Conservation (phyloP, 2,797 vertebrate genomes). For the Sphenopsis melanotis region DNA sequence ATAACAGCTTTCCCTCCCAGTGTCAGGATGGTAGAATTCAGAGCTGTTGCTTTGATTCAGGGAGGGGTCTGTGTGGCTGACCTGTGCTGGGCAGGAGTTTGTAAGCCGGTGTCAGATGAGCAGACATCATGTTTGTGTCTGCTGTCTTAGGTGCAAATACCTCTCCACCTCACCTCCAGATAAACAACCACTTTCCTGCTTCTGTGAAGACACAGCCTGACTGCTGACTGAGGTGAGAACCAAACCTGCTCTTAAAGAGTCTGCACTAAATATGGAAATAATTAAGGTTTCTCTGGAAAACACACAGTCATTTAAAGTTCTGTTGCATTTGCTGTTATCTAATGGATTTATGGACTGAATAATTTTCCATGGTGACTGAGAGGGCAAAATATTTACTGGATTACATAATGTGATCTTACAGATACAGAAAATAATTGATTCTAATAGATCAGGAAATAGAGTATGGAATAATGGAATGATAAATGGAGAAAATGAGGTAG, state of each 20-base stretch:
- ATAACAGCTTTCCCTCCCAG: rapidly evolving
- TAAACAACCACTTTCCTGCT: rapidly evolving
- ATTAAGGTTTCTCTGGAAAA: neutral
- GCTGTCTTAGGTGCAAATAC: neutral
- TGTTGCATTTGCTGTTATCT: neutral
- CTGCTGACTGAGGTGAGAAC: neutral
- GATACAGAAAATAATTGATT: neutral
- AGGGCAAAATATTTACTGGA: neutral
- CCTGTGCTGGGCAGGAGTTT: rapidly evolving
- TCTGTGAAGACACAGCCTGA: rapidly evolving
- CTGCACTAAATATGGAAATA: rapidly evolving
- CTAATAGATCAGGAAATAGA: neutral
- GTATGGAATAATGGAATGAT: neutral
- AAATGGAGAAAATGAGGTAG: neutral
- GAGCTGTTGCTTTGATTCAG: neutral
- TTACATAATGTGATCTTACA: neutral
- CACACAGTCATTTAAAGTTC: rapidly evolving
- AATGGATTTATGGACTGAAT: neutral
- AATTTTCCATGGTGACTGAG: neutral
- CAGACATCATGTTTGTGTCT: rapidly evolving
- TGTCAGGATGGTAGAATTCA: neutral
- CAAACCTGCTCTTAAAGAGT: neutral
- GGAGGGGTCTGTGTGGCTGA: rapidly evolving
- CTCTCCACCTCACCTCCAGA: rapidly evolving
- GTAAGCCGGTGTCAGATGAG: rapidly evolving